Evolutionary conservation across 2,888 invertebrate genomes (phyloP), one percentile per base, ranked within the genome.

Genomic region (Caenorhabditis sp.): DNA sequence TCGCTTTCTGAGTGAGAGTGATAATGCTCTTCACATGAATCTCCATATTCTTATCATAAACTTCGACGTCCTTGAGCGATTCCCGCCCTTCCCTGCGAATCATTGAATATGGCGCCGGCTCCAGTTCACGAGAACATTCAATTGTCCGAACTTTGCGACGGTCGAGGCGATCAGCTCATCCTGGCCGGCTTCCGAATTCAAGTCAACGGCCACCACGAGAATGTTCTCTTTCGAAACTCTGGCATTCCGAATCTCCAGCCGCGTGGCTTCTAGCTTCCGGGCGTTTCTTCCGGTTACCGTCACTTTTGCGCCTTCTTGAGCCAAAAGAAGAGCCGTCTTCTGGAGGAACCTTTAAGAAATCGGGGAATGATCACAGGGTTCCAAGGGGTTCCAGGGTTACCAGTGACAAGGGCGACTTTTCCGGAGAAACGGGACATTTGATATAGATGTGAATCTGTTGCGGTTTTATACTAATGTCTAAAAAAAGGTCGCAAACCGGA

Each of bases 1-100:
- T 50, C 7, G 78, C 73, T 11, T 73, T 50, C n/a, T 73, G 58
- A 2, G 68, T 73, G 20, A 78, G 22, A 9, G 59, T 78, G 5
- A 63, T 53, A 2, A 63, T 52, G 35, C 52, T 53, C 45, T 53
- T 53, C 63, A 63, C 24, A 24, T 63, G 53, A 22, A 63, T 63
- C 26, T 45, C 22, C 53, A 63, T 53, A 7, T 13, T n/a, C 24
- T 53, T 63, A 17, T 63, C 63, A 8, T 32, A 53, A 27, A 53
- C 53, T 3, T 52, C 43, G 13, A 63, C 35, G 15, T 53, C 35
- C 20, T n/a, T 63, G 63, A 45, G 43, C 39, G 5, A 63, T n/a
- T 24, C 53, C 63, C 2, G 32, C 22, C 1, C 26, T 17, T 7
- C 63, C 63, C 8, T 53, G 20, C 24, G 53, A n/a, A 15, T 63